Percentiles rank a stretch among this genome's conserved stretches.
Conservation (phyloP, 2,888 invertebrate species). For the Eupithecia tripunctaria region DNA sequence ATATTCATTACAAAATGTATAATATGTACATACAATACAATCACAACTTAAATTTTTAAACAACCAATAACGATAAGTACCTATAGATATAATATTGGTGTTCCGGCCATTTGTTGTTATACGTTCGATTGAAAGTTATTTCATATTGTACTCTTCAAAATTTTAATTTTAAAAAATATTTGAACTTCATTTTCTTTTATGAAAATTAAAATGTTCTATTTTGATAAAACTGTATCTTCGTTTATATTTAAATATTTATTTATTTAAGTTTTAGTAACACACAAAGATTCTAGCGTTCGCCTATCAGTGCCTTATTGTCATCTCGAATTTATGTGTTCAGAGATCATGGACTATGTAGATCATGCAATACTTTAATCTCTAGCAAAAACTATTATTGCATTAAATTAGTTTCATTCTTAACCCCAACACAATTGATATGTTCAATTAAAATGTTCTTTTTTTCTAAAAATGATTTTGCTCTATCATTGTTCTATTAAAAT, state of each 20-base stretch:
- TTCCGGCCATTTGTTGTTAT: slow-evolving; percentile 60
- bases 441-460: slow-evolving; percentile 64
- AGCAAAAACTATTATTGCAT: slow-evolving; percentile 51
- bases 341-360: slow-evolving; percentile 47
- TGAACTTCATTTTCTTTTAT: slow-evolving; percentile 54
- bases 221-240: slow-evolving; percentile 35
- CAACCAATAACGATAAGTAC: slow-evolving; percentile 81
- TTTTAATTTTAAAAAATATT: slow-evolving; percentile 61
- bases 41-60: slow-evolving; percentile 83
- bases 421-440: slow-evolving; percentile 73
- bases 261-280: slow-evolving; percentile 44
- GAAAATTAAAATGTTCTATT: slow-evolving; percentile 44
- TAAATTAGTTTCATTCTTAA: slow-evolving; percentile 51
- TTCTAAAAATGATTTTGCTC: slow-evolving; percentile 62
- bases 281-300: slow-evolving; percentile 60
- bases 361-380: slow-evolving; percentile 46
- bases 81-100: slow-evolving; percentile 68
- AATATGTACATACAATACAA: slow-evolving; percentile 81
- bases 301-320: slow-evolving; percentile 70
- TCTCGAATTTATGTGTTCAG: slow-evolving; percentile 51
- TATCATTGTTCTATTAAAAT: slow-evolving; percentile 63
- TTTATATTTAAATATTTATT: slow-evolving; percentile 21
- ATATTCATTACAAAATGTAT: slow-evolving; percentile 83
- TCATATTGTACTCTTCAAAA: slow-evolving; percentile 60
- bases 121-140: slow-evolving; percentile 52